A percentile compares a stretch with the other conserved stretches of the same genome.
These are phyloP conservation scores for Notarius quadriscutis DNA, from an alignment of 2,113 vertebrate genomes.

Conservation along the genomic window DNA sequence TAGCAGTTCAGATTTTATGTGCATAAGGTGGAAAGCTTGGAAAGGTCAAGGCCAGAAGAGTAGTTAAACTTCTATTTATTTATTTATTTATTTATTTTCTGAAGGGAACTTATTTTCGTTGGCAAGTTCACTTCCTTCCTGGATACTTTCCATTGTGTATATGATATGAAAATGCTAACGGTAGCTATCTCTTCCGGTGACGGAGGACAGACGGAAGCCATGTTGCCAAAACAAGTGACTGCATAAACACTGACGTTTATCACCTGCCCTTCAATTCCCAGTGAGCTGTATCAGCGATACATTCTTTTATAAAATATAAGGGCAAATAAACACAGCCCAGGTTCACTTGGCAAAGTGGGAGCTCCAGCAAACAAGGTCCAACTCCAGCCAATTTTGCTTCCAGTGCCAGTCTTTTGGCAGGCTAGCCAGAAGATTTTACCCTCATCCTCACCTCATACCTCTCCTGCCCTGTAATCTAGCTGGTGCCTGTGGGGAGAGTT, in stretches of 20 bases:
- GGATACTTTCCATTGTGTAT: neutral
- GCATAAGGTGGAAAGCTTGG: neutral
- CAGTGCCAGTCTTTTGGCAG: slow-evolving; percentile 36
- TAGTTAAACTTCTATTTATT: neutral
- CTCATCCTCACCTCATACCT: slow-evolving; percentile 41
- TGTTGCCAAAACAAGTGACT: slow-evolving; percentile 36
- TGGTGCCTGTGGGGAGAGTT: slow-evolving; percentile 41
- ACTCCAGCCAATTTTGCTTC: slow-evolving; percentile 17
- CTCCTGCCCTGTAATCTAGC: slow-evolving; percentile 47
- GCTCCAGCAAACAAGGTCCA: slow-evolving; percentile 12
- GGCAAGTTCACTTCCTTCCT: neutral
- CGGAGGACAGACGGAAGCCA: slow-evolving; percentile 26
- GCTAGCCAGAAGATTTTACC: slow-evolving; percentile 38
- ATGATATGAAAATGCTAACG: neutral
- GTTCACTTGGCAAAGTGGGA: slow-evolving; percentile 24
- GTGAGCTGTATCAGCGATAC: slow-evolving; percentile 25
- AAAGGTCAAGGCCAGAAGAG: neutral
- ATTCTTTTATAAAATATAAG: slow-evolving; percentile 16
- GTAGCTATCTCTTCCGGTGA: slow-evolving; percentile 27
- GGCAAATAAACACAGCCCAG: slow-evolving; percentile 24
- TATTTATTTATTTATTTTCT: neutral
- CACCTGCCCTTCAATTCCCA: slow-evolving; percentile 24
- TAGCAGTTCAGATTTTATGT: neutral
- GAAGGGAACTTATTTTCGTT: neutral
- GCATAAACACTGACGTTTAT: slow-evolving; percentile 37